These are phyloP conservation scores for Erithacus rubecula DNA, from an alignment of 2,797 vertebrate species.

Conservation along the genomic window DNA sequence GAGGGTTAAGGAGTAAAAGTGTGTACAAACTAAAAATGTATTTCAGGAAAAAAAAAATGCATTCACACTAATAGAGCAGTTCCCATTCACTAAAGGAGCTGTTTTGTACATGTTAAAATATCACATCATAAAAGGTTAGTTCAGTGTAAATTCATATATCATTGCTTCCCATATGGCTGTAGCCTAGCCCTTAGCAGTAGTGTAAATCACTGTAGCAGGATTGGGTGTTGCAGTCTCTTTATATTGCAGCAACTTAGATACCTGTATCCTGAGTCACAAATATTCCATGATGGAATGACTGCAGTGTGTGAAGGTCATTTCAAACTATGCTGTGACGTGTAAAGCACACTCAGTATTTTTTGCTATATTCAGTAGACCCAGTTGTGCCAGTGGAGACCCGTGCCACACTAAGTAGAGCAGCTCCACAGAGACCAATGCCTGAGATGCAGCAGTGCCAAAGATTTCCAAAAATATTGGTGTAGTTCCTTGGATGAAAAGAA, in stretches of 20 bases:
- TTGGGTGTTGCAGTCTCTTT: not conserved
- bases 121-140: not conserved
- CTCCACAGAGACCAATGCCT: not conserved
- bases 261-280: not conserved
- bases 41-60: not conserved
- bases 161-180: not conserved
- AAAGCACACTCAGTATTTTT: not conserved
- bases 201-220: not conserved
- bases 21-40: not conserved
- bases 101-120: not conserved
- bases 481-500: not conserved
- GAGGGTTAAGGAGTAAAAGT: not conserved
- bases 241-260: not conserved
- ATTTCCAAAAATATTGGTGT: not conserved
- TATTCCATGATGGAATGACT: not conserved
- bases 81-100: not conserved
- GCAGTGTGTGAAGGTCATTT: conserved; percentile 5
- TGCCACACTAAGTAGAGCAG: not conserved
- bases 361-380: not conserved
- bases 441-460: not conserved
- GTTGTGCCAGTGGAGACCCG: fast-evolving
- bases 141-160: not conserved
- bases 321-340: not conserved
- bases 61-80: not conserved
- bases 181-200: not conserved